Evolutionary conservation across 1,140 invertebrate genomes (phyloP).

Genomic region (Octopus sinensis): DNA sequence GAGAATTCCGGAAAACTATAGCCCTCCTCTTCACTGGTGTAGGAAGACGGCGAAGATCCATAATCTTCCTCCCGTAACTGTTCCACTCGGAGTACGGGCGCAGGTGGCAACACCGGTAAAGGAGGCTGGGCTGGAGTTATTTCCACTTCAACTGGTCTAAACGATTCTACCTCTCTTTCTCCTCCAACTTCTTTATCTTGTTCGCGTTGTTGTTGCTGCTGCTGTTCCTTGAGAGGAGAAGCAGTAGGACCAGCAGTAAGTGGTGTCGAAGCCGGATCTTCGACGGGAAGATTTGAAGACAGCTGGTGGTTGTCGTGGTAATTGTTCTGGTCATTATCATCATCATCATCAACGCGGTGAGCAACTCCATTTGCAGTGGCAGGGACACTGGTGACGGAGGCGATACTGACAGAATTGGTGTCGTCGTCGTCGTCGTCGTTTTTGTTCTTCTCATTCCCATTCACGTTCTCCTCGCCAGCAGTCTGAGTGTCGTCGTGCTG

Average conservation of each 20-base stretch:
- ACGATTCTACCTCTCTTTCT: not conserved
- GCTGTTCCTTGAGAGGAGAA: no score
- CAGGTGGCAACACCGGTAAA: conserved; percentile 15
- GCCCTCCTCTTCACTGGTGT: conserved; percentile 48
- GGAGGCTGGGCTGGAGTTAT: not conserved
- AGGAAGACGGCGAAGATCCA: conserved; percentile 26
- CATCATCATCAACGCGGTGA: not conserved
- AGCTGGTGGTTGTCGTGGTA: not conserved
- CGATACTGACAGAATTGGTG: not conserved
- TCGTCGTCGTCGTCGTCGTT: not conserved
- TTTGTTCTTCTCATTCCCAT: not conserved
- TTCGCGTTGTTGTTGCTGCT: no score
- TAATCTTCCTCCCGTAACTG: conserved; percentile 42
- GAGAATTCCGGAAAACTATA: conserved; percentile 35
- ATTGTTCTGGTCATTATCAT: not conserved
- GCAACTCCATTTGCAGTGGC: not conserved
- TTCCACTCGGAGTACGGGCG: conserved; percentile 40
- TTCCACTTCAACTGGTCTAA: not conserved
- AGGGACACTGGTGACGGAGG: not conserved
- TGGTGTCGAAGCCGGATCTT: not conserved
- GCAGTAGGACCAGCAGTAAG: not conserved
- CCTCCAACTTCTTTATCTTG: not conserved
- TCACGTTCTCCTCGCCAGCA: no score
- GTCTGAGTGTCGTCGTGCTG: no score
- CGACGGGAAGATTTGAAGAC: not conserved